Percentiles rank a stretch among this genome's conserved stretches.
These are phyloP conservation scores for Periparus ater DNA, from an alignment of 2,797 vertebrate species.

Conservation along the genomic window DNA sequence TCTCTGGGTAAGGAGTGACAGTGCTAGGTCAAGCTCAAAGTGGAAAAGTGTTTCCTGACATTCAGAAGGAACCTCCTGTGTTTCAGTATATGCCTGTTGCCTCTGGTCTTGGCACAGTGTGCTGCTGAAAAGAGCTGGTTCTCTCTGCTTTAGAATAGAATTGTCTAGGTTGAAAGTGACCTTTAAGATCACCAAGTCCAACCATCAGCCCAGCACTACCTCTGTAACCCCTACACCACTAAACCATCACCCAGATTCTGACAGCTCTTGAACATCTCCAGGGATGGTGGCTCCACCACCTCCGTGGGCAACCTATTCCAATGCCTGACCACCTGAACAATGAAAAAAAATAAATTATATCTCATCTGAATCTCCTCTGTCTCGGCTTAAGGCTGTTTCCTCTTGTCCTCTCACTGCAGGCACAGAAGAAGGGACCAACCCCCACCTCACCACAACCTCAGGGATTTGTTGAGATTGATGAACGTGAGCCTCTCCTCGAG, in stretches of 20 bases:
- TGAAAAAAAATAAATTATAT: background rate
- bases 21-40: background rate
- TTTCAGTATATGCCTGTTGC: background rate
- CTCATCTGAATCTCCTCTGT: background rate
- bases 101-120: background rate
- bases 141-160: background rate
- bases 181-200: background rate
- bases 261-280: background rate
- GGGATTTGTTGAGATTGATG: fast-evolving
- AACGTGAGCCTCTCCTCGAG: background rate
- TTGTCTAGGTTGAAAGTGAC: background rate
- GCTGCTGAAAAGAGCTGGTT: background rate
- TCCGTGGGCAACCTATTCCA: background rate
- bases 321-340: background rate
- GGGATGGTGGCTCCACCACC: background rate
- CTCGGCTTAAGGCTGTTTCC: background rate
- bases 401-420: background rate
- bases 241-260: background rate
- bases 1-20: background rate
- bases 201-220: background rate
- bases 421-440: fast-evolving
- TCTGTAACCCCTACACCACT: background rate
- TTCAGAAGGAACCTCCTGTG: background rate
- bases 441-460: background rate
- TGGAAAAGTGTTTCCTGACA: background rate